Conservation (phyloP, 1,140 invertebrate genomes). For the Euura lappo region DNA sequence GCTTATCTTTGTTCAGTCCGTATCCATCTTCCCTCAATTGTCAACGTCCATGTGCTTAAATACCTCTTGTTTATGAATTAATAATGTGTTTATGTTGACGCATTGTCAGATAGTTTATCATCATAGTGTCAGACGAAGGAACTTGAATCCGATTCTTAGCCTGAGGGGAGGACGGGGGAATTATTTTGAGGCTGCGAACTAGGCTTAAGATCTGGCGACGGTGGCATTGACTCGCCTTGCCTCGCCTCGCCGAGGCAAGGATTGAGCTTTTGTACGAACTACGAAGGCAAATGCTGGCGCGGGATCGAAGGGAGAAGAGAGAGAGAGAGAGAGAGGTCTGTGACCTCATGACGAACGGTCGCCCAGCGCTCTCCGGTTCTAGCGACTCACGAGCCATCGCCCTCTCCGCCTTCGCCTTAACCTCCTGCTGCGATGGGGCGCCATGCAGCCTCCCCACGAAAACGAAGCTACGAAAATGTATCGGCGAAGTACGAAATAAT, state of each 20-base stretch:
- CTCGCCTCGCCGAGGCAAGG: no score
- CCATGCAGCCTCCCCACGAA: conserved; percentile 5
- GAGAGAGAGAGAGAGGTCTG: conserved; percentile 6
- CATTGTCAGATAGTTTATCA: no score
- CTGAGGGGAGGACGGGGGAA: neutral
- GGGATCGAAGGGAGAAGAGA: conserved; percentile 23
- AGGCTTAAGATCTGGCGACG: neutral
- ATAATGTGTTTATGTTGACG: no score
- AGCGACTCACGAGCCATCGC: conserved; percentile 16
- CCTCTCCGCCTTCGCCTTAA: conserved; percentile 18
- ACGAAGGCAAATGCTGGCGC: conserved; percentile 26
- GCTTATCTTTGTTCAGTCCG: no score
- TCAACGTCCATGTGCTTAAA: no score
- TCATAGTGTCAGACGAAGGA: no score
- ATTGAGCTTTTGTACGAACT: no score
- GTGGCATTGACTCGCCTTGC: neutral
- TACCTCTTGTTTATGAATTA: no score
- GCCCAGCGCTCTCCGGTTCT: conserved; percentile 11
- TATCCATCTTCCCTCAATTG: no score
- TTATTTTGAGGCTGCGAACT: neutral
- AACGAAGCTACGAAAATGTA: neutral
- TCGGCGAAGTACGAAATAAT: neutral
- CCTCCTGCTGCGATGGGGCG: conserved; percentile 16
- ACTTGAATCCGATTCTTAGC: no score
- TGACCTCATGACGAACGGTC: conserved; percentile 9